Base-by-base conservation (phyloP, 2,888 invertebrate species). In the Osmoderma eremita region DNA sequence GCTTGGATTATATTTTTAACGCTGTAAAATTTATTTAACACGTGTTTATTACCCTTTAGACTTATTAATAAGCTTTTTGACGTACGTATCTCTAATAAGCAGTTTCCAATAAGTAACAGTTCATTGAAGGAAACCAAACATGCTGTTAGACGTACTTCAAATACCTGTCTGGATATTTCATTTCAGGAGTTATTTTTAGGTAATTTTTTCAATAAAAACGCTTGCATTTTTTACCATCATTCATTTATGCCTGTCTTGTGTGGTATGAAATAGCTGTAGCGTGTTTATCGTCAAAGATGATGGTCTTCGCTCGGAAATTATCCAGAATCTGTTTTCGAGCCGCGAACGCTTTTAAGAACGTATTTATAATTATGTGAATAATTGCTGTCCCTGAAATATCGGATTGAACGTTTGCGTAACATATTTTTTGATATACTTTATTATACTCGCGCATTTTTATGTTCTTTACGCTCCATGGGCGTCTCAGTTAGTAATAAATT, bases 291-390 rank as follows among this genome's bases (percentile, higher is more conserved):
- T 61, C 58, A 61, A 61, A 36, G 30, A 17, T 45, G 45, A 45
- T 30, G 58, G 41, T 42, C 45, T 22, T 61, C 58, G 30, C 8
- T 36, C 30, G 24, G 58, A 61, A 45, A 61, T 45, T 61, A 61
- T 48, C 58, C 58, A 61, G 58, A 61, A 61, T 30, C 45, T 45
- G 58, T 45, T 61, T 45, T 61, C 58, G 30, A 36, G 30, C 24
- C 45, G 24, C 15, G 45, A 61, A 61, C 30, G 58, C 58, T 61
- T 61, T 61, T 48, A 61, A 61, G 45, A 58, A 22, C 45, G 30
- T 45, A 58, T 45, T 61, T 61, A 61, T 61, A 58, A 61, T 61
- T 61, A 45, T 1, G 30, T 45, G 45, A 61, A 61, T 61, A 61
- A 45, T 30, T 61, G 58, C 30, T 61, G 48, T 61, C 48, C 45